A percentile compares a stretch with the other conserved stretches of the same genome.
phyloP scores from a whole-genome alignment of 1,140 invertebrate species.

The Bombus polaris region DNA sequence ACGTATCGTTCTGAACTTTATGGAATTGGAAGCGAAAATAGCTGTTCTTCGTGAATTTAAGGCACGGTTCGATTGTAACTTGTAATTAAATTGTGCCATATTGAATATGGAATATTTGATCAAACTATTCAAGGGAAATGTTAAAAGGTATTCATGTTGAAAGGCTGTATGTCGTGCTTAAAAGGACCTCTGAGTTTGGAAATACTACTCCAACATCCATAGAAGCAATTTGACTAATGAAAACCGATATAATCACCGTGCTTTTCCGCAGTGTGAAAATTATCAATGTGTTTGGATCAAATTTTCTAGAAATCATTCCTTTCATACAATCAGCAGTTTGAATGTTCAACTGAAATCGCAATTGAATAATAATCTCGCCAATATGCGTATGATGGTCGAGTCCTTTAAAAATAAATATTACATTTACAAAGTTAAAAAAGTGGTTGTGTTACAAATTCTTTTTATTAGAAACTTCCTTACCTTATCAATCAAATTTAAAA shows the following conservation, averaged over 20 bases:
- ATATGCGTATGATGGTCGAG: no score
- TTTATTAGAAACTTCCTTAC: no score
- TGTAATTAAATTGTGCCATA: slow-evolving; percentile 5
- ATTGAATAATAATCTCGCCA: no score
- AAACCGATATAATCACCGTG: background rate
- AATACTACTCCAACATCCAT: slow-evolving; percentile 6
- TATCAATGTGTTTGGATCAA: background rate
- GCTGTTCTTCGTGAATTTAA: background rate
- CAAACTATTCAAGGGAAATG: background rate
- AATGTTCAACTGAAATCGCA: background rate
- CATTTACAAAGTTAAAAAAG: no score
- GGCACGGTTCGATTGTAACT: background rate
- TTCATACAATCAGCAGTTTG: background rate
- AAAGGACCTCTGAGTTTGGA: background rate
- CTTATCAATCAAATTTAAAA: no score
- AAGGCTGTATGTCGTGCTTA: background rate
- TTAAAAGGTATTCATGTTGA: background rate
- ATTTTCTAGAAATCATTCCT: no score
- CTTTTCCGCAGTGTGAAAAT: background rate
- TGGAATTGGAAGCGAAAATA: background rate
- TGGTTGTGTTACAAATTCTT: no score
- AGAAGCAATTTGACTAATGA: slow-evolving; percentile 32
- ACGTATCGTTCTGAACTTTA: background rate
- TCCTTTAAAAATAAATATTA: no score
- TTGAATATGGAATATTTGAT: background rate